phyloP scores from a whole-genome alignment of 2,113 vertebrate species.

The Trogon surrucura region DNA sequence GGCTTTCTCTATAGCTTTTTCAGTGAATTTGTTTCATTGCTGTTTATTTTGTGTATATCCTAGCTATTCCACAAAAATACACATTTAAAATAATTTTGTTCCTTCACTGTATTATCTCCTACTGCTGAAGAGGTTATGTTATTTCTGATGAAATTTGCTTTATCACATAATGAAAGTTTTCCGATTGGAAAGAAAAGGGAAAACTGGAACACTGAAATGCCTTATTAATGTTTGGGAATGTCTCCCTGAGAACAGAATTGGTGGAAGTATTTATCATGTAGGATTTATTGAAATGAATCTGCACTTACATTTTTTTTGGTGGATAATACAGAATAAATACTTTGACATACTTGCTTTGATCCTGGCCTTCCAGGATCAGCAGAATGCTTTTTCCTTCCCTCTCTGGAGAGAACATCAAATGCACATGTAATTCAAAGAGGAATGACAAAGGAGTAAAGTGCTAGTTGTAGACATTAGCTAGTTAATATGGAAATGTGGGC shows the following conservation, averaged over 20 bases:
- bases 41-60: background rate
- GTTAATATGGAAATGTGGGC: background rate
- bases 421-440: background rate
- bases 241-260: background rate
- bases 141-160: background rate
- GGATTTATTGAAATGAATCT: background rate
- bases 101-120: background rate
- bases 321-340: background rate
- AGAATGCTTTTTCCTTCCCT: background rate
- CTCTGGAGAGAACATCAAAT: background rate
- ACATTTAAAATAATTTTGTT: background rate
- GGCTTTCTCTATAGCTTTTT: background rate
- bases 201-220: background rate
- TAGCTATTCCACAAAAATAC: background rate
- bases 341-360: conserved; percentile 18
- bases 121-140: background rate
- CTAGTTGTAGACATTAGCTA: background rate
- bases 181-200: background rate
- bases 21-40: background rate
- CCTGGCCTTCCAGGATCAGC: background rate
- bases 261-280: background rate
- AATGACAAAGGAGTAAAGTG: background rate
- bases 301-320: background rate
- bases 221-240: background rate
- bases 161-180: background rate